phyloP scores from a whole-genome alignment of 2,888 invertebrate species.

The Limnephilus marmoratus region DNA sequence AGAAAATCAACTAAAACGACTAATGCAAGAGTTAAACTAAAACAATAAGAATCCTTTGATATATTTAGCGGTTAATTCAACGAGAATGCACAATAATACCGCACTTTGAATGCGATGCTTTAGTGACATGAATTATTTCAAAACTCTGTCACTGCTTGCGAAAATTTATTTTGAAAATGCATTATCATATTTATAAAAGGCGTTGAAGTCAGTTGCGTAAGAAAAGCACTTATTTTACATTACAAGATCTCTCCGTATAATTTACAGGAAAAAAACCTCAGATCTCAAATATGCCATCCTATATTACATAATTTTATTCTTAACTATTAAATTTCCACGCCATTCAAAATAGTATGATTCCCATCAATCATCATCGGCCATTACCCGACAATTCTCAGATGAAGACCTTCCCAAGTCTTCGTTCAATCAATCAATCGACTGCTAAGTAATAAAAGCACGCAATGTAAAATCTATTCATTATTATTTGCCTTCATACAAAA shows the following conservation, averaged over 20 bases:
- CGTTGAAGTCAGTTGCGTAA: background rate
- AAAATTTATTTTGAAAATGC: conserved; percentile 29
- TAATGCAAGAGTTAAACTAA: background rate
- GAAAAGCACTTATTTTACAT: background rate
- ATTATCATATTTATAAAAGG: background rate
- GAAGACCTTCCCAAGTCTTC: background rate
- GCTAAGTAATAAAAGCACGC: conserved; percentile 34
- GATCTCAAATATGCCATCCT: background rate
- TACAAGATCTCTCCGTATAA: background rate
- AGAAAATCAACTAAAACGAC: background rate
- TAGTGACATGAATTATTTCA: conserved; percentile 1
- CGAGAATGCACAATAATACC: background rate
- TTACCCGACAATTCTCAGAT: background rate
- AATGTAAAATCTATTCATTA: conserved; percentile 2
- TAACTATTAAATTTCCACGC: background rate
- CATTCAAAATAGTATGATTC: background rate
- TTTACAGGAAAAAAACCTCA: background rate
- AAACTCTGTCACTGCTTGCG: background rate
- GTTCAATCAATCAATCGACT: background rate
- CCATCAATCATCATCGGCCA: background rate
- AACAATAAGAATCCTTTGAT: conserved; percentile 30
- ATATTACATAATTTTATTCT: background rate
- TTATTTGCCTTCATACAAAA: conserved; percentile 8
- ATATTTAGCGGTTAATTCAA: background rate
- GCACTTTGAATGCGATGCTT: background rate